phyloP scores from a whole-genome alignment of 2,797 vertebrate genomes.

The Columba guinea region DNA sequence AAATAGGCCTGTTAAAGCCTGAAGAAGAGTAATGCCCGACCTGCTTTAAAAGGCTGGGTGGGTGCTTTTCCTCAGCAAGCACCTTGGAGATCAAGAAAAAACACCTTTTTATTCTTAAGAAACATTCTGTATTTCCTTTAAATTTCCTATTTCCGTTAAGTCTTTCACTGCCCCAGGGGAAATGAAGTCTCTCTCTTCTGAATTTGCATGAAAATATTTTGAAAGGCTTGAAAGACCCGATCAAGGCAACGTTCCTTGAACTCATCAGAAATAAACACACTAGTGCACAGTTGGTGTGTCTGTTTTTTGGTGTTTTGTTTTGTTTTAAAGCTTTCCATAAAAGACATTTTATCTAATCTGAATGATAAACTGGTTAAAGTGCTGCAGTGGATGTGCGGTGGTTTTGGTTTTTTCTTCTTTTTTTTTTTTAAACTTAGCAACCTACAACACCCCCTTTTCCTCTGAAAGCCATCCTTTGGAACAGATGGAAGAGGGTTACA shows the following conservation, averaged over 20 bases:
- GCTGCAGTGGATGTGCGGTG: slow-evolving; percentile 19
- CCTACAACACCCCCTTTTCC: slow-evolving; percentile 63
- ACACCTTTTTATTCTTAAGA: slow-evolving; percentile 10
- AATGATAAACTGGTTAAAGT: neutral
- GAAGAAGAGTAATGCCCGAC: slow-evolving; percentile 20
- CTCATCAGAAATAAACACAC: neutral
- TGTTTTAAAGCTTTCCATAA: neutral
- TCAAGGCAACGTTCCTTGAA: slow-evolving; percentile 15
- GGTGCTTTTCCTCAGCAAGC: slow-evolving; percentile 19
- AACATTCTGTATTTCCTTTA: neutral
- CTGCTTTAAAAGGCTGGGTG: neutral
- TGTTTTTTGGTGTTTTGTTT: no score
- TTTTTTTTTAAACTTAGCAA: slow-evolving; percentile 58
- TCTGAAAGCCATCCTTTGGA: slow-evolving; percentile 62
- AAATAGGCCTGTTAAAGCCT: neutral
- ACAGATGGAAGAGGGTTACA: slow-evolving; percentile 69
- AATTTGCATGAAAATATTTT: slow-evolving; percentile 48
- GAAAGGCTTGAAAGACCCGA: neutral
- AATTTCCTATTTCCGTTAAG: neutral
- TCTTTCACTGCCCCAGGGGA: slow-evolving; percentile 3
- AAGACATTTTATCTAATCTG: neutral
- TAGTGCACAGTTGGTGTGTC: neutral
- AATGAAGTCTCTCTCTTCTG: neutral
- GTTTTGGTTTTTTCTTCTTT: neutral
- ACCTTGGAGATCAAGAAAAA: slow-evolving; percentile 10